Base-by-base conservation (phyloP, 2,113 vertebrate species). In the Ptychochromis oligacanthus region DNA sequence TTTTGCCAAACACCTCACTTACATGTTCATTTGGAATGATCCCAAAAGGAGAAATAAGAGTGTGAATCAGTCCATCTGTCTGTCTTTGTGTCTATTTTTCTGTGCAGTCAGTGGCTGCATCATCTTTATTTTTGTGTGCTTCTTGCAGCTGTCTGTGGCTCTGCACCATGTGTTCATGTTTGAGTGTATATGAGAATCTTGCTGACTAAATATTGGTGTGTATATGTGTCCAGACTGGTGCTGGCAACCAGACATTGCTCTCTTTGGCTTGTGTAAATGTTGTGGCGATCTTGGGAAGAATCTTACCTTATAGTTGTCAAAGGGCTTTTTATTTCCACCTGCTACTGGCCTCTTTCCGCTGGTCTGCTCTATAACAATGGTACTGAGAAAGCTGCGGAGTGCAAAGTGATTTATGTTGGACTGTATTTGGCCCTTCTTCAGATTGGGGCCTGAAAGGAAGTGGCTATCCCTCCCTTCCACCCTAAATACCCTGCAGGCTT, bases 291-390 rank as follows among this genome's bases (percentile, higher is more conserved):
- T 81, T 84, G 81, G 81, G 81, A 91, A 88, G 92, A 95, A 92
- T 94, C 91, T 93, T 77, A 89, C 80, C 87, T 88, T 92, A 81
- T 87, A 92, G 90, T 89, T 93, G 93, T 94, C 92, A 88, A 88
- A 93, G 87, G 81, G 85, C 84, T 91, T 95, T 94, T 93, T 93
- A 95, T 95, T 95, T 96, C 95, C 95, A 96, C 96, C 95, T 96
- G 96, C 90, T 95, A 89, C 93, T 82, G 93, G 93, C 93, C 95
- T 95, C 92, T 95, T 96, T 96, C 95, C 95, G 93, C 88, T 94
- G 91, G 85, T 92, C 94, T 95, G 94, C 93, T 94, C 92, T 95
- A 90, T 94, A 96, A 96, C 95, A 96, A 95, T 96, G 93, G 94
- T 57, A 83, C 87, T 88, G 92, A 93, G 92, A 94, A 93, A 92